These are phyloP conservation scores for Rattus norvegicus DNA, from an alignment of 2,113 vertebrate genomes.

Conservation along the genomic window DNA sequence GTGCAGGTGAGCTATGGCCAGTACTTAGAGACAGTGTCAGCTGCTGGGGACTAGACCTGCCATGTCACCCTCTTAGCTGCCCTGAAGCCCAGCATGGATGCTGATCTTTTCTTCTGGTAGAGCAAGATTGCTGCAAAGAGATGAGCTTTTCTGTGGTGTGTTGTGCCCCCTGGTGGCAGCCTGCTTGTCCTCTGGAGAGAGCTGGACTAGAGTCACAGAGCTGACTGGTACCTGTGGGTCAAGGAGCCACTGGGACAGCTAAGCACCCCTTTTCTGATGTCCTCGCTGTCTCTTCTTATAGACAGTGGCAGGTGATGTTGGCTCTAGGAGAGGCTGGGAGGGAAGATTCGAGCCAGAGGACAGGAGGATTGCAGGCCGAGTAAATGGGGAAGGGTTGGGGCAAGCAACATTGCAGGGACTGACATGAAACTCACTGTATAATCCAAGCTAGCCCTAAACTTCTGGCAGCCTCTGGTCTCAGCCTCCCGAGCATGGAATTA, in stretches of 20 bases:
- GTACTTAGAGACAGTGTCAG: not conserved
- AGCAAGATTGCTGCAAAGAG: not conserved
- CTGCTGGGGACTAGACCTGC: not conserved
- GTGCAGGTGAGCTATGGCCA: not conserved
- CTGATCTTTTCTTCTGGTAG: not conserved
- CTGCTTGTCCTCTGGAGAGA: not conserved
- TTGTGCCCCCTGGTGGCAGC: conserved; percentile 71
- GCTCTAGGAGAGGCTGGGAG: not conserved
- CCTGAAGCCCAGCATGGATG: not conserved
- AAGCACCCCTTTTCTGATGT: not conserved
- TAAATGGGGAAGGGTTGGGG: not conserved
- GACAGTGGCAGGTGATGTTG: not conserved
- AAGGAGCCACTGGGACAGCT: not conserved
- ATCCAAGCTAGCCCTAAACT: not conserved
- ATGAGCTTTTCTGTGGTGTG: not conserved
- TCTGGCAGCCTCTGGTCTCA: not conserved
- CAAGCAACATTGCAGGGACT: not conserved
- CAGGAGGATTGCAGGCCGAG: not conserved
- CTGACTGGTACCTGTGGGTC: accelerated
- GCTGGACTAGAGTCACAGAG: too few species aligned
- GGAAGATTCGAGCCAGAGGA: not conserved
- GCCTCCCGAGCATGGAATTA: not conserved
- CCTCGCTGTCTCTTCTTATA: not conserved
- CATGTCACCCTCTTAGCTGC: not conserved
- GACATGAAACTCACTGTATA: not conserved